Base-by-base conservation (phyloP, 2,888 invertebrate species). In the Schrankia costaestrigalis region DNA sequence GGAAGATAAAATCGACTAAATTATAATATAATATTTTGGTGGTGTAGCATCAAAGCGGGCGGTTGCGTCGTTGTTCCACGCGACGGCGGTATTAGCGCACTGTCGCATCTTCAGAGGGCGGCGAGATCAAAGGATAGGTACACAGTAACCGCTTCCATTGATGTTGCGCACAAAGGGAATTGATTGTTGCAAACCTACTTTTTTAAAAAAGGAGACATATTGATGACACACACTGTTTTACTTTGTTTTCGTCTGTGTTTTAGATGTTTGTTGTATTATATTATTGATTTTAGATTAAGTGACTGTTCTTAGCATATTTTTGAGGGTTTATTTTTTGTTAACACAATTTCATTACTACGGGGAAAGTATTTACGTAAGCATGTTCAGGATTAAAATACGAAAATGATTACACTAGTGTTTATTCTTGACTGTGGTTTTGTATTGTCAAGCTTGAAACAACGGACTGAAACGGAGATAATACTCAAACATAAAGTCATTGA, bases 121-220 rank as follows among this genome's bases (percentile, higher is more conserved):
- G 85, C 82, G 79, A 84, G 84, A 85, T 86, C 86, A 86, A 85
- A 86, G 84, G 84, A 81, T 78, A 82, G 80, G 79, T 79, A 83
- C 82, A 85, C 78, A 82, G 79, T 77, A 80, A 83, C 85, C 83
- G 85, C 82, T 84, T 66, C 81, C 80, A 86, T 86, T 86, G 86
- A 86, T 85, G 85, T 86, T 81, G 81, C 73, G 70, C 78, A 85
- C 86, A 86, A 86, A 86, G 86, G 78, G 82, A 83, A 86, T 85
- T 85, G 85, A 86, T 86, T 86, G 85, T 85, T 85, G 85, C 84
- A 80, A 84, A 84, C 77, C 80, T 81, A 76, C 71, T 82, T 83
- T 82, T 75, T 50, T 41, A 65, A 67, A 65, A 68, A 52, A 57
- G 50, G 68, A 64, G 63, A 65, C 61, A 68, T 77, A 79, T 79